Evolutionary conservation across 2,113 vertebrate genomes (phyloP).

Genomic region (Rhipidura dahli): DNA sequence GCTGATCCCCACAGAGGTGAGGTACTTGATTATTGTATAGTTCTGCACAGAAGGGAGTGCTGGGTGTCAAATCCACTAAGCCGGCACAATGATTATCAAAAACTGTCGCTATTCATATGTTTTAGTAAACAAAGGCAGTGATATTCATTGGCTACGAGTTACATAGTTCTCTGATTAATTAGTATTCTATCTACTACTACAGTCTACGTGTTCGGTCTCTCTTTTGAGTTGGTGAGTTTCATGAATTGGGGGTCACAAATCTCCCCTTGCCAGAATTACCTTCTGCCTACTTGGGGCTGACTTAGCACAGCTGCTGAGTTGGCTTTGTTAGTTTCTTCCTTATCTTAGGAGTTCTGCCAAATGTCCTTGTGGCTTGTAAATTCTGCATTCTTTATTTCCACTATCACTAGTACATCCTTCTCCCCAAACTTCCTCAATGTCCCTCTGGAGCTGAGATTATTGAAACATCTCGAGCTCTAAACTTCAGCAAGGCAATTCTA

Average conservation of each 20-base stretch:
- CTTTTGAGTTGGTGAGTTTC: not conserved
- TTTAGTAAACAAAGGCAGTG: not conserved
- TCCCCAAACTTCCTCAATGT: not conserved
- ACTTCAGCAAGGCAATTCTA: not conserved
- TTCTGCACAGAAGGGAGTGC: not conserved
- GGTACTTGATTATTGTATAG: not conserved
- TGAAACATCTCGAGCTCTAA: not conserved
- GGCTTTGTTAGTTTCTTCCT: not conserved
- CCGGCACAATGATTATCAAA: fast-evolving
- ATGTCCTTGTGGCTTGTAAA: not conserved
- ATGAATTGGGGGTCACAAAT: not conserved
- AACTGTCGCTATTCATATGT: not conserved
- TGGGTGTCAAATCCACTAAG: not conserved
- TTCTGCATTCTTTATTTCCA: not conserved
- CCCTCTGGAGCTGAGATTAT: not conserved
- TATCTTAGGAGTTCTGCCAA: not conserved
- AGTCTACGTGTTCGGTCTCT: not conserved
- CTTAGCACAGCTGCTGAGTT: not conserved
- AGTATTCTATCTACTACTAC: not conserved
- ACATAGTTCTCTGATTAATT: not conserved
- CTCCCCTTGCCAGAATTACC: not conserved
- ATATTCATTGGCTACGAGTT: not conserved
- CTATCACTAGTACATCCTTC: not conserved
- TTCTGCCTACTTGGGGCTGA: not conserved
- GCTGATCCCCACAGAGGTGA: not conserved